Conservation (phyloP, 1,140 invertebrate species). For the Planococcus citri region DNA sequence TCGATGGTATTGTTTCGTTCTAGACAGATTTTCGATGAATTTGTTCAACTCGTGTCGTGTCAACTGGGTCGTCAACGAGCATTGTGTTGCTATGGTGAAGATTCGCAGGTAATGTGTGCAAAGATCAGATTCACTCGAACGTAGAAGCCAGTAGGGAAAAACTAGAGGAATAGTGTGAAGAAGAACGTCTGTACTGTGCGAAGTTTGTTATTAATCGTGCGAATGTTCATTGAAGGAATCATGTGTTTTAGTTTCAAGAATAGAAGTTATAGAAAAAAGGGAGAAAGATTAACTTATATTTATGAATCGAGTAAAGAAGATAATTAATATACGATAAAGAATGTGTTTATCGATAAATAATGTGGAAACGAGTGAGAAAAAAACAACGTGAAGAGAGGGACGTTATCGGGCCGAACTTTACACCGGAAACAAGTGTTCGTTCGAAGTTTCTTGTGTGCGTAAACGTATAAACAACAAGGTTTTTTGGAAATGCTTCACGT, state of each 20-base stretch:
- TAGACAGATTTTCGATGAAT: too few relatives aligned
- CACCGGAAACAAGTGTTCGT: neutral
- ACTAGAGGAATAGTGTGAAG: too few relatives aligned
- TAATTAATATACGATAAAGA: neutral
- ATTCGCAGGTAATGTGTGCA: too few relatives aligned
- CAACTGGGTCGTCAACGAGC: too few relatives aligned
- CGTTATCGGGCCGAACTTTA: neutral
- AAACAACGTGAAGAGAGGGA: neutral
- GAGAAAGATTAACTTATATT: neutral
- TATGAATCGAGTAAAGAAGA: neutral
- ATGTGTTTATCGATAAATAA: neutral
- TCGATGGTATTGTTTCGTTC: too few relatives aligned
- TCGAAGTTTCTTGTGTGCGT: neutral
- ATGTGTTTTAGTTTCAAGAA: neutral
- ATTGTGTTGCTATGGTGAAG: too few relatives aligned
- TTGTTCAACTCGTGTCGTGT: too few relatives aligned
- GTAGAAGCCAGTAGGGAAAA: too few relatives aligned
- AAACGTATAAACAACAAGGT: neutral
- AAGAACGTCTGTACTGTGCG: too few relatives aligned
- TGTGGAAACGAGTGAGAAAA: too few relatives aligned
- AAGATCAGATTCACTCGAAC: too few relatives aligned
- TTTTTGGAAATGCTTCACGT: neutral
- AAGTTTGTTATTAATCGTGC: neutral
- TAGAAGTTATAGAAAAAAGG: neutral
- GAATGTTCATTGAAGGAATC: neutral